Base-by-base conservation (phyloP, 2,797 vertebrate genomes). In the Pachyuromys duprasi region DNA sequence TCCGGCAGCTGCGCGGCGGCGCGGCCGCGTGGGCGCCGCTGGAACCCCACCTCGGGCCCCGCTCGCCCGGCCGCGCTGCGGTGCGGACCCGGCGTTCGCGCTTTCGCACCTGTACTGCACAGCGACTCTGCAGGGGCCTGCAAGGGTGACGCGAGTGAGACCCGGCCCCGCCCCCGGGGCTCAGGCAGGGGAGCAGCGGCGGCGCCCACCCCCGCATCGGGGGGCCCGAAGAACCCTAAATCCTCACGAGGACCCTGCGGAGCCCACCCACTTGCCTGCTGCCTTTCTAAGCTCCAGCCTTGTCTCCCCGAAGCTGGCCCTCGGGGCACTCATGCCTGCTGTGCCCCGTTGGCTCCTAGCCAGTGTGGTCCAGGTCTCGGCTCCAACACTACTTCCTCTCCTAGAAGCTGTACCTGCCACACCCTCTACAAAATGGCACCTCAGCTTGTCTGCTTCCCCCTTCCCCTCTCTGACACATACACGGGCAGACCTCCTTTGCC, bases 1-100 rank as follows among this genome's bases (percentile, higher is more conserved):
- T 84, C 92, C 67, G 92, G 97, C 92, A 90, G 94, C 96, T 63
- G 96, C 45, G 87, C 86, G 1, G 74, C 81, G 81, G 39, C 53
- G 67, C 67, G 76, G 39, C 60, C 76, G 63, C 70, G 55, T 20
- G 55, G 36, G 76, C 65, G 76, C 76, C 84, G 36, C 75, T 26
- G 75, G 53, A 36, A 79, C 53, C 92, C 65, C 82, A 69, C 81
- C 81, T 39, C 67, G 67, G 45, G 86, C 82, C 72, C 72, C 74
- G 45, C n/a, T 74, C 82, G 62, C 82, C 82, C 72, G 13, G 72
- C 87, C 70, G 55, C 45, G 74, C 82, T 57, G 53, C 79, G 79
- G 67, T 28, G 67, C 17, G 90, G 70, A 53, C 90, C 90, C 69
- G 49, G 89, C 67, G 36, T 60, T 65, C 89, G 65, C 89, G 78